Base-by-base conservation (phyloP, 2,888 invertebrate genomes). In the Amphipoea lucens region DNA sequence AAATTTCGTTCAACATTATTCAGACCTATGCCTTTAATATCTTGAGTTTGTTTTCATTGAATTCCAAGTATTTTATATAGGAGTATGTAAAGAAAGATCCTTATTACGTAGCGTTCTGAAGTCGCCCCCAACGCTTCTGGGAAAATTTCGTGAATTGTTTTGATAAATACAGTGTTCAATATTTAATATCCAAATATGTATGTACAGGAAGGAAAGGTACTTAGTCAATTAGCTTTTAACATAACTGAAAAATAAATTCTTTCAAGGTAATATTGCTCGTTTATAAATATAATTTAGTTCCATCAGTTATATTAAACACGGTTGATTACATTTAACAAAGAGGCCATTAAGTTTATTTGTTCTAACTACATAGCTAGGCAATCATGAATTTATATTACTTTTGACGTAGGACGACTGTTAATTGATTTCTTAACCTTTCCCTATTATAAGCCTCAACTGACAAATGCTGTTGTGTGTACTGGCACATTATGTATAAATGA, bases 291-390 rank as follows among this genome's bases (percentile, higher is more conserved):
- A 5, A 36, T 69, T 40, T 36, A 14, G 36, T 51, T 51, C 11
- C 63, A 57, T 76, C 45, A 82, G 48, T 51, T n/a, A 60, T 42
- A 82, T 69, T 63, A 81, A 29, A 62, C 4, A 69, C 42, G 40
- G 57, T 75, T 75, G 68, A 40, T 75, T 75, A 63, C 4, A 68
- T 17, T 73, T 29, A 48, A 48, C 48, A 14, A 60, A 51, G 36
- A 51, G 36, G 40, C 14, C 40, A 29, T 60, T 11, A 20, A n/a
- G 9, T 54, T 29, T 68, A 45, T 67, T 48, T 74, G 54, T 11
- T 80, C 60, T 48, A 29, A n/a, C 23, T 9, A 63, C 62, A 5
- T 63, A 42, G 14, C 11, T 51, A 29, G 12, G 42, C 9, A 79
- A 48, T 51, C 12, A 63, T 57, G 11, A 23, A 75, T 51, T 20